phyloP scores from a whole-genome alignment of 2,797 vertebrate species.

The Centropyge bicolor region DNA sequence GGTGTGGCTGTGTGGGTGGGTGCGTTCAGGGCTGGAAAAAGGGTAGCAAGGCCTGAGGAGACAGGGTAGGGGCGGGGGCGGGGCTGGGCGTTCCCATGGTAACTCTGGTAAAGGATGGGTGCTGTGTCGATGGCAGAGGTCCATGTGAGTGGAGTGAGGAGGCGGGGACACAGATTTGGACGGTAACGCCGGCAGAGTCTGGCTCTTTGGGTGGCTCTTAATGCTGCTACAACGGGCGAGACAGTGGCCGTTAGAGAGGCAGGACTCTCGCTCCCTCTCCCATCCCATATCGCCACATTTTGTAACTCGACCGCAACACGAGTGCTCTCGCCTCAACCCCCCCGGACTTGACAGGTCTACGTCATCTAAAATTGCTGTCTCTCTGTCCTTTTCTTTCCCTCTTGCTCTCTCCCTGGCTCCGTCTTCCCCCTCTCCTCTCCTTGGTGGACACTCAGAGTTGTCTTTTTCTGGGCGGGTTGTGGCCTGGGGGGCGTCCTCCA shows the following conservation, averaged over 20 bases:
- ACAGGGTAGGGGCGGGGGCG: conserved; percentile 62
- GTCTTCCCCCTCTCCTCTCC: conserved; percentile 44
- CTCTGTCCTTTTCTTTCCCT: conserved; percentile 82
- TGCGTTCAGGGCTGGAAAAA: conserved; percentile 72
- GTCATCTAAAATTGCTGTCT: conserved; percentile 92
- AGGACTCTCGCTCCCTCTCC: conserved; percentile 75
- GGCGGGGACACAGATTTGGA: conserved; percentile 73
- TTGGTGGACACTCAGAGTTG: conserved; percentile 44
- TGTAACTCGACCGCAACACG: conserved; percentile 49
- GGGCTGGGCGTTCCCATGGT: conserved; percentile 81
- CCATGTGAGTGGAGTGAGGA: conserved; percentile 68
- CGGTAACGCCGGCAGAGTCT: conserved; percentile 81
- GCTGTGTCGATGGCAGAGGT: conserved; percentile 80
- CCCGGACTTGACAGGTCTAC: conserved; percentile 64
- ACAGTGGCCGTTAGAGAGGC: conserved; percentile 71
- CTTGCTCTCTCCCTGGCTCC: conserved; percentile 62
- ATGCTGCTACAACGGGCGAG: conserved; percentile 72
- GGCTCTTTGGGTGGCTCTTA: conserved; percentile 82
- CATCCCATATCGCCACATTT: conserved; percentile 67
- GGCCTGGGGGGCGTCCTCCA: conserved; percentile 60
- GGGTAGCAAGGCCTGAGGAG: conserved; percentile 79
- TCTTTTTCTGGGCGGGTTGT: conserved; percentile 71
- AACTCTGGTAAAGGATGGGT: conserved; percentile 77
- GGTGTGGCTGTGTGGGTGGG: conserved; percentile 78
- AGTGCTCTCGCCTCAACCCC: conserved; percentile 57